Base-by-base conservation (phyloP, 2,113 vertebrate species). In the Indicator maculatus region DNA sequence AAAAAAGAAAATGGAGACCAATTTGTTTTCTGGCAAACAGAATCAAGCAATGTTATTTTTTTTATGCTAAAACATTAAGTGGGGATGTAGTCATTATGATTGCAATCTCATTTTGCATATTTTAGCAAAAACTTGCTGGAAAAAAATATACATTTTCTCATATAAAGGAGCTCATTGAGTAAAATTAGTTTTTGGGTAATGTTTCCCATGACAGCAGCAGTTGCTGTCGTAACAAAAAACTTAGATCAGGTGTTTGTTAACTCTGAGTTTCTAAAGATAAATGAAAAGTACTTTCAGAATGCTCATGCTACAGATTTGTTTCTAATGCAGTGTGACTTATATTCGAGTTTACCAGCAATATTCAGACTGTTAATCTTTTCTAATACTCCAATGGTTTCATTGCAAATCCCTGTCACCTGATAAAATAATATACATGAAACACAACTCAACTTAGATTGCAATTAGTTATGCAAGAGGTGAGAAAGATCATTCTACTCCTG, bases 201-300 rank as follows among this genome's bases (percentile, higher is more conserved):
- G 47, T 36, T 88, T 91, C 65, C 69, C 53, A 74, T 56, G 36
- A 71, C 11, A 64, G 44, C 64, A 94, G 36, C 28, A 77, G 83
- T 55, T 93, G 77, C 44, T 84, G 72, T 71, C 39, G 65, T 55
- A 90, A 84, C 77, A 89, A 80, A 72, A 81, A 85, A 79, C 67
- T 66, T 63, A 93, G 33, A 92, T 74, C 56, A 88, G 58, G 58
- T 94, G 44, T 67, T 80, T 89, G 67, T 53, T 88, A 91, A 88
- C 84, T 81, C 12, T 4, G 21, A 45, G 50, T 88, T 93, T 89
- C 28, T 80, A 36, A 88, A 74, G 50, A 56, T 9, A 85, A 95
- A 91, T 45, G 87, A 73, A 92, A 87, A 80, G 31, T 38, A 47
- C 31, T 91, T 79, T 44, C 82, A 44, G 67, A 83, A 33, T 53